Conservation (phyloP, 2,113 vertebrate species). For the Nothocercus nigrocapillus region DNA sequence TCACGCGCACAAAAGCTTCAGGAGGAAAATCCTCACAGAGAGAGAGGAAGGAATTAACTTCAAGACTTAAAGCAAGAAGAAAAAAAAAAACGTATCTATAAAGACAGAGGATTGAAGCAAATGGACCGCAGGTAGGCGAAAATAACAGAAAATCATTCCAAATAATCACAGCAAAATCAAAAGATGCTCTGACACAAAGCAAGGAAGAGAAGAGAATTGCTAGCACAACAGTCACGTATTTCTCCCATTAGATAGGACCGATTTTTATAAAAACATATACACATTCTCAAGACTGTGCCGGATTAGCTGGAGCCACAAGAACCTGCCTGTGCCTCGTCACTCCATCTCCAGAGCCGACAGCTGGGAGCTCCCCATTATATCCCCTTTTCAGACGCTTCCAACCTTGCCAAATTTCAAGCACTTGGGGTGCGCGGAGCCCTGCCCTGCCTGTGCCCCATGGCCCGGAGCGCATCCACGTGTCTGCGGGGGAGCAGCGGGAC, state of each 20-base stretch:
- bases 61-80: conserved; percentile 47
- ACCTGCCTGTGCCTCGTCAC: neutral
- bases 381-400: neutral
- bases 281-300: neutral
- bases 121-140: conserved; percentile 26
- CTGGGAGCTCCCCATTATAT: neutral
- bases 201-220: neutral
- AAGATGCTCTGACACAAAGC: conserved; percentile 36
- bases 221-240: neutral
- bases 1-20: conserved; percentile 43
- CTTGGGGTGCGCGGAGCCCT: neutral
- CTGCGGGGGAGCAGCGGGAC: neutral
- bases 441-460: neutral
- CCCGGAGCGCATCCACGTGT: neutral
- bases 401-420: neutral
- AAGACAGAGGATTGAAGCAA: conserved; percentile 46
- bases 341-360: neutral
- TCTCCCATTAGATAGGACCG: neutral
- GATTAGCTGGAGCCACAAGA: neutral
- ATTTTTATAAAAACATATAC: neutral
- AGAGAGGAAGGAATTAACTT: conserved; percentile 56
- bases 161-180: conserved; percentile 43
- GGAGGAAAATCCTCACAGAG: conserved; percentile 39
- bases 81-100: neutral
- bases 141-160: conserved; percentile 34